These are phyloP conservation scores for Camponotus pennsylvanicus DNA, from an alignment of 1,140 invertebrate species.

Conservation along the genomic window DNA sequence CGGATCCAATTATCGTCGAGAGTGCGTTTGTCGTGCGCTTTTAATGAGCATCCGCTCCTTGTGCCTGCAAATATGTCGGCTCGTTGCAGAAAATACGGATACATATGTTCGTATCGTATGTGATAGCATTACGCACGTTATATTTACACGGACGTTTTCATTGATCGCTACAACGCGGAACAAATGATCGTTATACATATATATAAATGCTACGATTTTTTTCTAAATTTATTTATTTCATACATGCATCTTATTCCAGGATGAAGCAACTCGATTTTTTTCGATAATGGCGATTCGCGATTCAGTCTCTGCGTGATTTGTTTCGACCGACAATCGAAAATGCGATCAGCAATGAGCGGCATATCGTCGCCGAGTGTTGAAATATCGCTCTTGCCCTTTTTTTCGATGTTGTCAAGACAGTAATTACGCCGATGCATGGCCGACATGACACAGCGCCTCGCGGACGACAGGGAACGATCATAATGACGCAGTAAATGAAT, in stretches of 20 bases:
- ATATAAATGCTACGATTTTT: background rate
- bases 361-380: constrained; percentile 39
- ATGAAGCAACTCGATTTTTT: background rate
- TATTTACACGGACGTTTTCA: constrained; percentile 29
- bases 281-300: background rate
- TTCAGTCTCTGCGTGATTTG: background rate
- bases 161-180: background rate
- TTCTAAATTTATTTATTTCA: background rate
- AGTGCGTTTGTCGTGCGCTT: constrained; percentile 52
- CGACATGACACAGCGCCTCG: constrained; percentile 37
- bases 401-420: constrained; percentile 26
- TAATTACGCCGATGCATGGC: constrained; percentile 56
- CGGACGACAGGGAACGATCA: constrained; percentile 19
- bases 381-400: constrained; percentile 40
- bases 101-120: constrained; percentile 16
- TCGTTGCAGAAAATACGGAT: constrained; percentile 47
- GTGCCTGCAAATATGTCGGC: constrained; percentile 43
- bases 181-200: background rate
- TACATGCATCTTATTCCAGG: background rate
- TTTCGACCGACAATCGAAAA: constrained; percentile 47
- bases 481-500: constrained; percentile 64
- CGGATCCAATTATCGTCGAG: constrained; percentile 56
- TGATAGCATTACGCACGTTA: constrained; percentile 20
- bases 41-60: constrained; percentile 52
- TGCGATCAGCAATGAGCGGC: constrained; percentile 52